Conservation (phyloP, 2,888 invertebrate species). For the Boloria euphrosyne region DNA sequence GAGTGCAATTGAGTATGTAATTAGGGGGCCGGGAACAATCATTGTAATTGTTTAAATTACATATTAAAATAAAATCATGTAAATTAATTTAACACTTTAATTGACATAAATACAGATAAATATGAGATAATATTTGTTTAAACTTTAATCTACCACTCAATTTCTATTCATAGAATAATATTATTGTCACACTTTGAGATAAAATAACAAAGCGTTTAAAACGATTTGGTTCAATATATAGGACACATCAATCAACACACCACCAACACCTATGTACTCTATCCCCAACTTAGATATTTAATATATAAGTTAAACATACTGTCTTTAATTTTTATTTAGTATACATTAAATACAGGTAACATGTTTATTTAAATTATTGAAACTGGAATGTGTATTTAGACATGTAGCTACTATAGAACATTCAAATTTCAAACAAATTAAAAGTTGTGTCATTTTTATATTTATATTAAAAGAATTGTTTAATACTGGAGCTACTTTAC, state of each 20-base stretch:
- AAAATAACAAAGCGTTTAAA: conserved; percentile 19
- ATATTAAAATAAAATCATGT: conserved; percentile 33
- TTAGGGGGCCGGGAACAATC: no score
- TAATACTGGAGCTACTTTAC: no score
- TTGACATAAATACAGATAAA: conserved; percentile 52
- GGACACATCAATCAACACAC: conserved; percentile 1
- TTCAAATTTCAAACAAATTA: no score
- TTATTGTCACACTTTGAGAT: conserved; percentile 40
- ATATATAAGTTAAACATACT: not conserved
- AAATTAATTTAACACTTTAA: conserved; percentile 59
- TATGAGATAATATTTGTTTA: no score
- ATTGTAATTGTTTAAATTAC: no score
- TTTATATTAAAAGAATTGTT: no score
- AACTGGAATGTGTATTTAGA: no score
- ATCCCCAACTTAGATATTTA: not conserved
- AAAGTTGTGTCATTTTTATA: no score
- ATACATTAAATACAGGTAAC: not conserved
- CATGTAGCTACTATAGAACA: no score
- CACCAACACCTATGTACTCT: no score
- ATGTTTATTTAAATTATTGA: no score
- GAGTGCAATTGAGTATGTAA: no score
- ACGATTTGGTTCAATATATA: not conserved
- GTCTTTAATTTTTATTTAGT: not conserved
- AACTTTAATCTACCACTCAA: conserved; percentile 38
- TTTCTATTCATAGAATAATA: conserved; percentile 37